Base-by-base conservation (phyloP, 2,113 vertebrate genomes). In the Chauna torquata region DNA sequence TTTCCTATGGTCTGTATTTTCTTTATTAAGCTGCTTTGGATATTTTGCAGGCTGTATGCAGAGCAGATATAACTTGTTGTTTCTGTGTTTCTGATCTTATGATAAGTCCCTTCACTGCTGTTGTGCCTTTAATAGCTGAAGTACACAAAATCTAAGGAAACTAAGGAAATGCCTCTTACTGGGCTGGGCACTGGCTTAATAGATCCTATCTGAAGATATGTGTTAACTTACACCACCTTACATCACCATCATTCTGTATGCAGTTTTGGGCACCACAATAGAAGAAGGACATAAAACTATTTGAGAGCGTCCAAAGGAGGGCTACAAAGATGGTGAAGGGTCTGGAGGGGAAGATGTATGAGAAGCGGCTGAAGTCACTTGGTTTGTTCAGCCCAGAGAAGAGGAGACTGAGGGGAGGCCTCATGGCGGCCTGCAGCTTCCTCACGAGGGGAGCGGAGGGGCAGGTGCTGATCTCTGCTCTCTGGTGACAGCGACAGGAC, bases 1-100 rank as follows among this genome's bases (percentile, higher is more conserved):
- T 94, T 97, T 97, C 83, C 65, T 62, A 85, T 92, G 95, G 86
- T 49, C 47, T 82, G 12, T 88, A 68, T 96, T 92, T 94, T 94
- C 82, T 94, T 95, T 94, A 87, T 90, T 92, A 93, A 96, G 54
- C 57, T 97, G 87, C 69, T 93, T 89, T 34, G 64, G 87, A 50
- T 91, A 68, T 89, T 97, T 92, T 97, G 50, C 58, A 94, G 76
- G 47, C 86, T 94, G 57, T 90, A 91, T 92, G 76, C 61, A 82
- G 62, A 94, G 30, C 83, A 83, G 42, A 34, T 81, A 72, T 76
- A 91, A 91, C 71, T 91, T 84, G 40, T 86, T 52, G 66, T 96
- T 98, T 96, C 69, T 82, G 61, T 94, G 32, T 74, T 61, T 82
- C 90, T 65, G 65, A 61, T 57, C 59, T 75, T 75, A 54, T 76